Evolutionary conservation across 1,140 invertebrate genomes (phyloP).

Genomic region (Rhopalosiphum padi): DNA sequence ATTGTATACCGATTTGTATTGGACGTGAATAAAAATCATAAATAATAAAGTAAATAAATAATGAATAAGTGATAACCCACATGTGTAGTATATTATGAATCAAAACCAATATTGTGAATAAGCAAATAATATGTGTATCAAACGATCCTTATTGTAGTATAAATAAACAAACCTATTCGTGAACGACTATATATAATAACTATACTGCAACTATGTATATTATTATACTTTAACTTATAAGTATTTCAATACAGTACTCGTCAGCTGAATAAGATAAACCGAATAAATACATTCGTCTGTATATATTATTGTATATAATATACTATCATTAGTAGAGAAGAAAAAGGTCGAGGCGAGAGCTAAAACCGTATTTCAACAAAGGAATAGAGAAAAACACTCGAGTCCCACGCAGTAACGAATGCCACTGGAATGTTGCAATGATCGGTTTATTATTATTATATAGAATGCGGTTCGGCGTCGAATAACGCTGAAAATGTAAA

Average conservation of each 20-base stretch:
- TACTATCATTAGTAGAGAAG: not conserved
- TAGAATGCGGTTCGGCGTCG: not conserved
- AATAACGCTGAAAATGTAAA: not conserved
- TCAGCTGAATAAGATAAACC: not conserved
- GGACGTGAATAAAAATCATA: not conserved
- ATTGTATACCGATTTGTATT: not conserved
- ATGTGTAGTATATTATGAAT: not conserved
- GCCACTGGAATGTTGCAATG: not conserved
- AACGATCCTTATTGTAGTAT: not conserved
- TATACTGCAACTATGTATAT: not conserved
- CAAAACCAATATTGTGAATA: slow-evolving; percentile 13
- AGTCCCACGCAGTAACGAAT: not conserved
- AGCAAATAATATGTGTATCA: not conserved
- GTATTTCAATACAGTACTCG: not conserved
- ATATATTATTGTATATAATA: not conserved
- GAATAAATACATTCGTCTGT: not conserved
- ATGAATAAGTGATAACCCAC: not conserved
- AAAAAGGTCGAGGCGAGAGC: not conserved
- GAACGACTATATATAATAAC: not conserved
- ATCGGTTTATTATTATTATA: slow-evolving; percentile 20
- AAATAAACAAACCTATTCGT: not conserved
- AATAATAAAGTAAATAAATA: not conserved
- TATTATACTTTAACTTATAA: not conserved
- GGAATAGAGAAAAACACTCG: not conserved
- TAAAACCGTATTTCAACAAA: not conserved